These are phyloP conservation scores for Trematomus loennbergii DNA, from an alignment of 2,113 vertebrate species.

Conservation along the genomic window DNA sequence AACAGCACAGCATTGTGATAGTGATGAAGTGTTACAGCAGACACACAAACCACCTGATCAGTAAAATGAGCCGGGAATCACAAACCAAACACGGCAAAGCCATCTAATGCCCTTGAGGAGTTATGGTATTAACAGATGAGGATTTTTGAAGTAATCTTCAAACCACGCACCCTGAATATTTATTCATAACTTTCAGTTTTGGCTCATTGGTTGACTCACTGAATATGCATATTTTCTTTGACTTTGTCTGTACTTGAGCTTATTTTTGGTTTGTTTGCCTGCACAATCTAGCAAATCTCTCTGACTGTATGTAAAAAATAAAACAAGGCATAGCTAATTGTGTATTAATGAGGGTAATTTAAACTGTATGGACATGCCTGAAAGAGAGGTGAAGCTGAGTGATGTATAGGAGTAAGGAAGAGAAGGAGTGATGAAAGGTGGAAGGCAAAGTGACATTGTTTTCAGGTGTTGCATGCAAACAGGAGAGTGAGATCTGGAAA, in stretches of 20 bases:
- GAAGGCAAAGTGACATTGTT: conserved; percentile 44
- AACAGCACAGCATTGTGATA: conserved; percentile 33
- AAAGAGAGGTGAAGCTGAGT: conserved; percentile 16
- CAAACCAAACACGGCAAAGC: conserved; percentile 31
- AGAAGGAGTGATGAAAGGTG: conserved; percentile 26
- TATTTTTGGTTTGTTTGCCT: conserved; percentile 45
- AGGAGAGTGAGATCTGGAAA: conserved; percentile 39
- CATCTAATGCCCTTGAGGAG: conserved; percentile 20
- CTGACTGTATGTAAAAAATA: conserved; percentile 6
- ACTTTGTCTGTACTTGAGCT: conserved; percentile 26
- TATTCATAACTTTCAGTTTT: conserved; percentile 27
- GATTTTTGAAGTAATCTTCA: conserved; percentile 8
- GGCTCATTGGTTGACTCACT: conserved; percentile 35
- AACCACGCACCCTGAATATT: conserved; percentile 37
- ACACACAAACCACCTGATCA: conserved; percentile 43
- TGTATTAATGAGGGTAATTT: conserved; percentile 11
- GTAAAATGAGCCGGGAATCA: conserved; percentile 11
- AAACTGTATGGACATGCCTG: neutral
- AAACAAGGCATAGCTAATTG: conserved; percentile 20
- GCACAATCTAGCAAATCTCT: conserved; percentile 39
- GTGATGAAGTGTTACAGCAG: conserved; percentile 22
- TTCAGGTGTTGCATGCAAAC: conserved; percentile 43
- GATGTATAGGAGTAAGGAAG: neutral
- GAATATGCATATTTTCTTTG: conserved; percentile 33
- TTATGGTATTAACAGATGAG: conserved; percentile 17